Conservation (phyloP, 1,140 invertebrate species). For the Stegodyphus dumicola region DNA sequence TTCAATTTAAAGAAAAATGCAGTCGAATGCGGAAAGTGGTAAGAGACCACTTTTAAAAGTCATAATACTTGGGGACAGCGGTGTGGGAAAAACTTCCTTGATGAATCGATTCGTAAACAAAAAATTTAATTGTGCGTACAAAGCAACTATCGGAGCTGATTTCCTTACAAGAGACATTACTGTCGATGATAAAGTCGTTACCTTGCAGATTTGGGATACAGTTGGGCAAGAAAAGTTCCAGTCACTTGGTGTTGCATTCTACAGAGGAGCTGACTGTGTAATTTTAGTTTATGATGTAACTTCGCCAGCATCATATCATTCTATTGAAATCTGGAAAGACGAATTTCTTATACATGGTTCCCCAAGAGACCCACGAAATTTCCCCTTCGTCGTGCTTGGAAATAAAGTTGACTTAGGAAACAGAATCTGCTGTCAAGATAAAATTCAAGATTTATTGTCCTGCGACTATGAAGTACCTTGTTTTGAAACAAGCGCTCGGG, state of each 20-base stretch:
- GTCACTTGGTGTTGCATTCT: slow-evolving; percentile 98
- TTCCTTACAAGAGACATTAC: slow-evolving; percentile 99
- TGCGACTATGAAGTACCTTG: slow-evolving; percentile 90
- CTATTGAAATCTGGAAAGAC: slow-evolving; percentile 98
- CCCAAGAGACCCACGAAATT: slow-evolving; percentile 97
- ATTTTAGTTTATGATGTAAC: slow-evolving; percentile 98
- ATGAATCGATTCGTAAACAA: slow-evolving; percentile 99
- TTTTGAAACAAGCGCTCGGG: slow-evolving; percentile 98
- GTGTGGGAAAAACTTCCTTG: slow-evolving; percentile 97
- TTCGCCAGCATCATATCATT: slow-evolving; percentile 97
- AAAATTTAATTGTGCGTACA: slow-evolving; percentile 99
- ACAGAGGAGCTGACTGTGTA: slow-evolving; percentile 99
- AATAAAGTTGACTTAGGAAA: slow-evolving; percentile 99
- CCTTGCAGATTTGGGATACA: slow-evolving; percentile 99
- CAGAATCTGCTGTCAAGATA: slow-evolving; percentile 72
- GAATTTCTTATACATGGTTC: slow-evolving; percentile 99
- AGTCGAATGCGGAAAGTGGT: too few relatives aligned
- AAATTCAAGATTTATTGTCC: slow-evolving; percentile 66
- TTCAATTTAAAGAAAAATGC: too few relatives aligned
- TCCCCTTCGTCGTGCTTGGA: slow-evolving; percentile 98
- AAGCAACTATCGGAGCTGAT: slow-evolving; percentile 99
- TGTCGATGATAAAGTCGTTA: slow-evolving; percentile 97
- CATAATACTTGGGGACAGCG: slow-evolving; percentile 96
- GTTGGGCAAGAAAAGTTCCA: slow-evolving; percentile 99
- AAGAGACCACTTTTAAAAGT: slow-evolving; percentile 97